Conservation (phyloP, 2,113 vertebrate genomes). For the Pangasianodon gigas region DNA sequence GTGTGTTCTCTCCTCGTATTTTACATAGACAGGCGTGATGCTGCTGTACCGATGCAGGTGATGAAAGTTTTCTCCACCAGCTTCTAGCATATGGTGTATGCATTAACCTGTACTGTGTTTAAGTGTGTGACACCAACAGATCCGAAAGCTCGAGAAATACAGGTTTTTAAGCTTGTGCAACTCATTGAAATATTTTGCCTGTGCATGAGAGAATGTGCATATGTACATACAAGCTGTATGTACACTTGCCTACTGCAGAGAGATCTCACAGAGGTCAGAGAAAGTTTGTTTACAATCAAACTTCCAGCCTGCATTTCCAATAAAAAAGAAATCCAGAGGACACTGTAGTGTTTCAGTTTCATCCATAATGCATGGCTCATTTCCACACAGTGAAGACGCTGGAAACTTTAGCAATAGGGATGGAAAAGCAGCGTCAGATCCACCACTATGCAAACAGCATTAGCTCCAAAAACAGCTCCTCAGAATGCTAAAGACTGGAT, state of each 20-base stretch:
- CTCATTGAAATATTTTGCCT: slow-evolving; percentile 63
- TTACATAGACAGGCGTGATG: slow-evolving; percentile 51
- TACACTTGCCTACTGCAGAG: not conserved
- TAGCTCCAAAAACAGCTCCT: slow-evolving; percentile 27
- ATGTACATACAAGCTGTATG: not conserved
- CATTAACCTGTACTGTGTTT: slow-evolving; percentile 56
- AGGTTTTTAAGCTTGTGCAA: slow-evolving; percentile 66
- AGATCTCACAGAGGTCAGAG: not conserved
- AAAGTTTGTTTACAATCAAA: not conserved
- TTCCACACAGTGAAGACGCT: slow-evolving; percentile 29
- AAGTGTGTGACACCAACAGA: slow-evolving; percentile 59
- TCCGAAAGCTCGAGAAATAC: slow-evolving; percentile 40
- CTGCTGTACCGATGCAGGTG: slow-evolving; percentile 56
- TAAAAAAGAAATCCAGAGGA: not conserved
- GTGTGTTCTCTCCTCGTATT: slow-evolving; percentile 58
- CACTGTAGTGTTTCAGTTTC: not conserved
- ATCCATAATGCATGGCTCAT: slow-evolving; percentile 6
- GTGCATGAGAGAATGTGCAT: slow-evolving; percentile 45
- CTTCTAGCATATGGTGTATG: slow-evolving; percentile 64
- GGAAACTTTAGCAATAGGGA: slow-evolving; percentile 29
- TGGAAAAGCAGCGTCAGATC: slow-evolving; percentile 39
- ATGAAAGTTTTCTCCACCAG: slow-evolving; percentile 64
- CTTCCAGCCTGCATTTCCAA: not conserved
- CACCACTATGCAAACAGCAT: slow-evolving; percentile 12
- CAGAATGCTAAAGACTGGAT: slow-evolving; percentile 30